phyloP scores from a whole-genome alignment of 2,797 vertebrate species.

The Miichthys miiuy region DNA sequence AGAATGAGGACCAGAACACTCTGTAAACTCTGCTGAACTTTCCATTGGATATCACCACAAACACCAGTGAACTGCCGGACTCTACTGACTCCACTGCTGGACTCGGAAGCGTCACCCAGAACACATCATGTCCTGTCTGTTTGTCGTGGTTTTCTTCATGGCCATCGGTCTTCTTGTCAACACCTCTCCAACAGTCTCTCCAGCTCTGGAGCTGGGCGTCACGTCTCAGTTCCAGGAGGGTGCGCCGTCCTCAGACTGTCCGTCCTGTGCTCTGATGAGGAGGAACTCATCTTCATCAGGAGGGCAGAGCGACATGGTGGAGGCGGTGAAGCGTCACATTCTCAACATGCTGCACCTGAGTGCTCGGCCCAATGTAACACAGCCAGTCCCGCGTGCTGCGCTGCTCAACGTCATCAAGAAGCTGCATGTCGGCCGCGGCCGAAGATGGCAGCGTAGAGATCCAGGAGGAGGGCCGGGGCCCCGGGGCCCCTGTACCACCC shows the following conservation, averaged over 20 bases:
- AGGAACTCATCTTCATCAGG: conserved; percentile 78
- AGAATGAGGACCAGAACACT: background rate
- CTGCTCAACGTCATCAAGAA: conserved; percentile 94
- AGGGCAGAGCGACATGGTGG: conserved; percentile 92
- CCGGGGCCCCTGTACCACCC: conserved; percentile 81
- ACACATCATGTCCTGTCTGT: conserved; percentile 78
- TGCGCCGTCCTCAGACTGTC: conserved; percentile 79
- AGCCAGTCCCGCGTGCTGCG: conserved; percentile 92
- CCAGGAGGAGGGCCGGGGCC: conserved; percentile 86
- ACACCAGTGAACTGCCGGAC: background rate
- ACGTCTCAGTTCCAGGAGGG: conserved; percentile 11
- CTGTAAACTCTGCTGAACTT: conserved; percentile 1
- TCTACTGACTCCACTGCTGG: background rate
- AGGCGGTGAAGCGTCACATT: conserved; percentile 97
- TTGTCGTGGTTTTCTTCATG: conserved; percentile 86
- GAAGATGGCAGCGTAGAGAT: conserved; percentile 94
- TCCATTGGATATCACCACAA: background rate
- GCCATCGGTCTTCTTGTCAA: conserved; percentile 83
- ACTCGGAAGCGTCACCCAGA: background rate
- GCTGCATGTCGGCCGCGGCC: conserved; percentile 91
- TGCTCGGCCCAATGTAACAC: conserved; percentile 93
- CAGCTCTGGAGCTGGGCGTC: conserved; percentile 15
- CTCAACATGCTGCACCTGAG: conserved; percentile 96
- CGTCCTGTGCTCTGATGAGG: conserved; percentile 90
- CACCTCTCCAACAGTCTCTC: conserved; percentile 84